Evolutionary conservation across 2,888 invertebrate species (phyloP).

Genomic region (Zaprionus lineosus): DNA sequence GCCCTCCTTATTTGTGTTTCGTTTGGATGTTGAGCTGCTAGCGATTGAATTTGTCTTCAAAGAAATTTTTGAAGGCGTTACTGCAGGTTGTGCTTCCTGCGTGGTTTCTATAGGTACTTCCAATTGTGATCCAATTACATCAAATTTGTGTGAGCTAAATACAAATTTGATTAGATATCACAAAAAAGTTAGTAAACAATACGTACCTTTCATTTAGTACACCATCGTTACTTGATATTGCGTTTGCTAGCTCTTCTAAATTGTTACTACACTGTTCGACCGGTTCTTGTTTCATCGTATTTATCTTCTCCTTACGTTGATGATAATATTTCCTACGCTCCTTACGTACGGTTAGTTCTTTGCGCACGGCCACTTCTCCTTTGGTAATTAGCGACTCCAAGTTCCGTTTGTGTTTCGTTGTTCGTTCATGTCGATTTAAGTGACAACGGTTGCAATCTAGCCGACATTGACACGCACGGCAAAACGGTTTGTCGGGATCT

Average conservation of each 20-base stretch:
- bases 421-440: constrained; percentile 78
- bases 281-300: constrained; percentile 16
- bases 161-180: background rate
- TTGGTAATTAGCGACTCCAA: constrained; percentile 73
- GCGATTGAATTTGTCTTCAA: constrained; percentile 8
- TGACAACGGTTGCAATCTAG: constrained; percentile 81
- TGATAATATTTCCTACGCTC: constrained; percentile 80
- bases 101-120: constrained; percentile 1
- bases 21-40: constrained; percentile 1
- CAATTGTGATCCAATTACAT: constrained; percentile 25
- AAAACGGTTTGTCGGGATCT: constrained; percentile 80
- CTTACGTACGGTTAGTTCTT: constrained; percentile 74
- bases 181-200: background rate
- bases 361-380: constrained; percentile 73
- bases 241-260: constrained; percentile 26
- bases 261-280: background rate
- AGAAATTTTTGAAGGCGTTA: background rate
- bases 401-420: constrained; percentile 79
- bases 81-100: background rate
- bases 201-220: constrained; percentile 47
- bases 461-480: constrained; percentile 77
- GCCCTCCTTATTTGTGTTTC: constrained; percentile 32
- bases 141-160: constrained; percentile 23
- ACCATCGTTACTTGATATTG: background rate
- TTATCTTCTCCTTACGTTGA: constrained; percentile 53